A percentile compares a stretch with the other conserved stretches of the same genome.
Evolutionary conservation across 1,140 invertebrate species (phyloP).

Genomic region (Panagrolaimus sp.): DNA sequence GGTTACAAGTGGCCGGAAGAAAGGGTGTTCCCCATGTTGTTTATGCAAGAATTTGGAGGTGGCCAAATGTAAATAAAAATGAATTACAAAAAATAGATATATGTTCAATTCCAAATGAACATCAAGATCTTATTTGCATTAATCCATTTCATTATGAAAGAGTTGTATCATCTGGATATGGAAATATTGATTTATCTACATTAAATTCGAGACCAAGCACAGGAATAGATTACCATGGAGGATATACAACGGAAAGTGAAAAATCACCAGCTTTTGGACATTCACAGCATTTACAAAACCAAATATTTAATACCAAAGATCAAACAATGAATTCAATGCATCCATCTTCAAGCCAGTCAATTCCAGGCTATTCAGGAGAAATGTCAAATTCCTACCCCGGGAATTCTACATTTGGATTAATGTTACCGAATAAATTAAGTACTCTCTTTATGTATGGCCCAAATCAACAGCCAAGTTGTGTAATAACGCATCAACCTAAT

Average conservation of each 20-base stretch:
- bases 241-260: too few relatives aligned
- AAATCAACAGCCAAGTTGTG: conserved; percentile 43
- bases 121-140: conserved; percentile 74
- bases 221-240: background rate
- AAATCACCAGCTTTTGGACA: too few relatives aligned
- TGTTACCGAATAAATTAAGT: too few relatives aligned
- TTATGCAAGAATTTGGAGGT: conserved; percentile 95
- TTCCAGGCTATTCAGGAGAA: too few relatives aligned
- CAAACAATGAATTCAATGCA: too few relatives aligned
- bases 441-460: conserved; percentile 39
- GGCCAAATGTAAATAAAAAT: conserved; percentile 98
- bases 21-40: conserved; percentile 99
- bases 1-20: conserved; percentile 90
- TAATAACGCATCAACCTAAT: conserved; percentile 31
- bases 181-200: background rate
- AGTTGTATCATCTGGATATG: conserved; percentile 79
- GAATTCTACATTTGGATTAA: too few relatives aligned
- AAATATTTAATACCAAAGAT: too few relatives aligned
- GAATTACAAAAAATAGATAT: conserved; percentile 95
- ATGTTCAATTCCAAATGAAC: conserved; percentile 70
- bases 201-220: background rate
- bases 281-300: too few relatives aligned
- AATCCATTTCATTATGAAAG: conserved; percentile 99
- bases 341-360: too few relatives aligned
- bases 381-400: too few relatives aligned